phyloP scores from a whole-genome alignment of 1,140 invertebrate species.

The Triops longicaudatus region DNA sequence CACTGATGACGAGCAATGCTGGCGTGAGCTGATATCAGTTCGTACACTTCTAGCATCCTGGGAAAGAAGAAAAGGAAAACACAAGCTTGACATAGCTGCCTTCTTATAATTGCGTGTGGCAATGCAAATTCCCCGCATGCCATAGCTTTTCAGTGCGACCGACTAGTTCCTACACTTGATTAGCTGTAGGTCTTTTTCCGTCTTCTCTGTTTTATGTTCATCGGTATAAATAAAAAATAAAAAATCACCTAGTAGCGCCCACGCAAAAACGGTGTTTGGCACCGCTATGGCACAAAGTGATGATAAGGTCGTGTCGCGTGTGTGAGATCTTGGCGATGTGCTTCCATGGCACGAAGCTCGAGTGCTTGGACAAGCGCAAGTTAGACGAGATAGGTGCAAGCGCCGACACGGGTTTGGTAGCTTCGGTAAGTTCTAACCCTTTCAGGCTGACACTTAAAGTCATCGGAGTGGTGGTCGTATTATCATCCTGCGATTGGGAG shows the following conservation, averaged over 20 bases:
- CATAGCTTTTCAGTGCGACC: background rate
- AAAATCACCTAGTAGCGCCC: background rate
- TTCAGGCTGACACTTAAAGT: constrained; percentile 22
- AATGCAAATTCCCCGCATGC: background rate
- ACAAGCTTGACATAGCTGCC: background rate
- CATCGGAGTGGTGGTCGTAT: constrained; percentile 22
- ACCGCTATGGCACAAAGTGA: constrained; percentile 17
- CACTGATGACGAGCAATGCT: background rate
- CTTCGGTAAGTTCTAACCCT: constrained; percentile 21
- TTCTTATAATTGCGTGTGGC: background rate
- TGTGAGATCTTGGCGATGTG: constrained; percentile 23
- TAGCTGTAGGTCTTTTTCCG: background rate
- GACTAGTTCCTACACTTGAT: background rate
- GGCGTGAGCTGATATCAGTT: background rate
- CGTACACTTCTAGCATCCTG: background rate
- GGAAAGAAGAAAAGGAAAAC: background rate
- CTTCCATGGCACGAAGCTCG: constrained; percentile 19
- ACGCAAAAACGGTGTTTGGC: constrained; percentile 14
- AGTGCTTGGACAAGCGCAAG: background rate
- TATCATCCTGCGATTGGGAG: constrained; percentile 18
- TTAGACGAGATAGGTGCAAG: background rate
- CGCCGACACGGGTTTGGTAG: background rate
- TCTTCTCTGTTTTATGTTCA: background rate
- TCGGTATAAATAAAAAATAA: too few relatives aligned
- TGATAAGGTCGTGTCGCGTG: constrained; percentile 25